A percentile compares a stretch with the other conserved stretches of the same genome.
These are phyloP conservation scores for Elgaria multicarinata DNA, from an alignment of 2,113 vertebrate genomes.

Conservation along the genomic window DNA sequence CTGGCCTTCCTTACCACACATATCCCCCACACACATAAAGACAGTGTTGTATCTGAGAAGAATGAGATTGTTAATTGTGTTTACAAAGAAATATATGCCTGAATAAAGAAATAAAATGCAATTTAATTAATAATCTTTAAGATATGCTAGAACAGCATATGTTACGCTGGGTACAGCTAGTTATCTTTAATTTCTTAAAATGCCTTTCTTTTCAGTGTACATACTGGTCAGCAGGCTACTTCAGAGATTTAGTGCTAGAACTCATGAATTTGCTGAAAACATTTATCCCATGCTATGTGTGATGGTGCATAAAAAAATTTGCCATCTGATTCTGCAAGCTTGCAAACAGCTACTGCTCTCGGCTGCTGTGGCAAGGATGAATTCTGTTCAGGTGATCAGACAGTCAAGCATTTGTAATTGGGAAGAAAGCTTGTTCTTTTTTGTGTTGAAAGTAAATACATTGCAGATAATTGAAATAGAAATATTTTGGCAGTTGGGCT, in stretches of 20 bases:
- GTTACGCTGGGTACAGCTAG: no score
- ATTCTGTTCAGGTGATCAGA: no score
- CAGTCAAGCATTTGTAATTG: neutral
- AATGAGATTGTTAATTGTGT: no score
- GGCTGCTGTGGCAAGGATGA: neutral
- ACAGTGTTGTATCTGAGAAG: no score
- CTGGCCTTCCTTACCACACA: no score
- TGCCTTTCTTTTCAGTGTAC: neutral
- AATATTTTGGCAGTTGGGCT: neutral
- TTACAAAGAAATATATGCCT: no score
- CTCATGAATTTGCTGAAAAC: neutral
- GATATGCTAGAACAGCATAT: no score
- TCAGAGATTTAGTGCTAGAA: conserved; percentile 18
- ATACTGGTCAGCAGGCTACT: conserved; percentile 24
- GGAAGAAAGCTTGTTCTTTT: neutral
- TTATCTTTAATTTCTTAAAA: neutral
- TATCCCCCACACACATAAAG: no score
- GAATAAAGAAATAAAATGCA: no score
- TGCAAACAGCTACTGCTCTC: neutral
- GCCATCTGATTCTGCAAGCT: neutral
- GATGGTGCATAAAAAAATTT: neutral
- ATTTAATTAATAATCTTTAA: no score
- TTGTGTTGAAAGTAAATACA: neutral
- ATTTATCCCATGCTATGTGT: neutral
- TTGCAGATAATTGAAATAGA: neutral